Percentiles rank a stretch among this genome's conserved stretches.
Evolutionary conservation across 2,797 vertebrate genomes (phyloP).

Genomic region (Anguilla megastoma): DNA sequence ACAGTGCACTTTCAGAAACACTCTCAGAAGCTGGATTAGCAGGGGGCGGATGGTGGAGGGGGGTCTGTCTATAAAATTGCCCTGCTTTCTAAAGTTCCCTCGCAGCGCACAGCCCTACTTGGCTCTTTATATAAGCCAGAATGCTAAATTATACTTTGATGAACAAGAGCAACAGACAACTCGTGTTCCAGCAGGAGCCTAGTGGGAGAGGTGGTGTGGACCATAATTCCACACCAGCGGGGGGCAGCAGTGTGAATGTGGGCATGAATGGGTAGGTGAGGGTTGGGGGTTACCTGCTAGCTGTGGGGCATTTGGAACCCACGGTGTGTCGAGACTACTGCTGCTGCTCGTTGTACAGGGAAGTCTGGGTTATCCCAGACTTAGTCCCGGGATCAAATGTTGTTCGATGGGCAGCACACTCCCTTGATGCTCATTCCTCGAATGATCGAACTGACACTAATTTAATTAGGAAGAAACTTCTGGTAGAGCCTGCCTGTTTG

Average conservation of each 20-base stretch:
- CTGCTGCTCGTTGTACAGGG: background rate
- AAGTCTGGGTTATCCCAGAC: background rate
- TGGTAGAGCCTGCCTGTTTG: background rate
- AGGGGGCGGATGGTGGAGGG: background rate
- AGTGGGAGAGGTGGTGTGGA: background rate
- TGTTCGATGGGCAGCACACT: background rate
- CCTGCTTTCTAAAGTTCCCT: background rate
- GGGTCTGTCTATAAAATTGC: background rate
- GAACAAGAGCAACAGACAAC: background rate
- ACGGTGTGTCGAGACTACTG: background rate
- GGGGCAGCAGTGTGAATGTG: background rate
- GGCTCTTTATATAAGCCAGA: background rate
- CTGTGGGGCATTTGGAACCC: background rate
- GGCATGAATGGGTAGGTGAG: background rate
- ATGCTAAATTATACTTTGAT: background rate
- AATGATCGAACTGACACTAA: constrained; percentile 3
- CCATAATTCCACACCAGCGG: background rate
- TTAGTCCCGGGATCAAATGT: constrained; percentile 12
- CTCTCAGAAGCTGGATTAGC: background rate
- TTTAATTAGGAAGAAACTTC: background rate
- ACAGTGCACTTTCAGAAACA: background rate
- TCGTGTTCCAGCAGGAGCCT: background rate
- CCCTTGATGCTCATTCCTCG: background rate
- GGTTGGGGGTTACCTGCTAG: background rate
- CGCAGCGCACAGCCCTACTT: background rate